Percentiles rank a stretch among this genome's conserved stretches.
These are phyloP conservation scores for Doryteuthis pealeii DNA, from an alignment of 1,140 invertebrate species.

Conservation along the genomic window DNA sequence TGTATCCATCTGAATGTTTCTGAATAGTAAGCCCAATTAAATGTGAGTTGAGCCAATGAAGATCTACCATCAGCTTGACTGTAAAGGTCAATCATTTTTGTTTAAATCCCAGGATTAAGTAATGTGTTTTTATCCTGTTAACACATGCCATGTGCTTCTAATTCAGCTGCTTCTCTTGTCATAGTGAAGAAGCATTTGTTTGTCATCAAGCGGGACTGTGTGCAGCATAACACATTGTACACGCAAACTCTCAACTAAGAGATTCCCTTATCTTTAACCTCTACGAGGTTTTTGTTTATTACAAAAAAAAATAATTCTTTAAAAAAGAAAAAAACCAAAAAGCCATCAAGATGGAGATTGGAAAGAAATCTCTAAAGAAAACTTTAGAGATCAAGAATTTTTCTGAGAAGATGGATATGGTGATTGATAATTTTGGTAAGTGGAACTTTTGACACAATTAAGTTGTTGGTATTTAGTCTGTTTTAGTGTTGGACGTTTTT, in stretches of 20 bases:
- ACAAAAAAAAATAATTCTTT: neutral
- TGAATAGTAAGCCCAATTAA: too few relatives aligned
- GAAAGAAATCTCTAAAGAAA: neutral
- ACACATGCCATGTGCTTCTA: too few relatives aligned
- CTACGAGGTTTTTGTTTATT: neutral
- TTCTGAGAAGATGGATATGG: neutral
- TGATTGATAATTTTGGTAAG: slow-evolving; percentile 7
- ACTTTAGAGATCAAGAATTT: neutral
- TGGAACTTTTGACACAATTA: neutral
- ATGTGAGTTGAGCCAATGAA: too few relatives aligned
- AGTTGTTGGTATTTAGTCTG: too few relatives aligned
- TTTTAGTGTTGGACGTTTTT: too few relatives aligned
- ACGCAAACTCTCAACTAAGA: neutral
- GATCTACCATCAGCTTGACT: too few relatives aligned
- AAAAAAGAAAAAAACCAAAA: neutral
- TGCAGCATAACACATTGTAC: neutral
- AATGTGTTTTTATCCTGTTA: too few relatives aligned
- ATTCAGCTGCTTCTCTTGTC: too few relatives aligned
- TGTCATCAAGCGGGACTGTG: neutral
- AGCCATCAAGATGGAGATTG: neutral
- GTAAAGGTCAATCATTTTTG: too few relatives aligned
- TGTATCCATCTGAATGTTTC: too few relatives aligned
- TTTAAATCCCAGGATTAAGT: too few relatives aligned
- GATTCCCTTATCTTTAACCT: neutral
- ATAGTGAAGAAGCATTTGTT: neutral